Evolutionary conservation across 1,140 invertebrate species (phyloP).

Genomic region (Drosophila ercepeae): DNA sequence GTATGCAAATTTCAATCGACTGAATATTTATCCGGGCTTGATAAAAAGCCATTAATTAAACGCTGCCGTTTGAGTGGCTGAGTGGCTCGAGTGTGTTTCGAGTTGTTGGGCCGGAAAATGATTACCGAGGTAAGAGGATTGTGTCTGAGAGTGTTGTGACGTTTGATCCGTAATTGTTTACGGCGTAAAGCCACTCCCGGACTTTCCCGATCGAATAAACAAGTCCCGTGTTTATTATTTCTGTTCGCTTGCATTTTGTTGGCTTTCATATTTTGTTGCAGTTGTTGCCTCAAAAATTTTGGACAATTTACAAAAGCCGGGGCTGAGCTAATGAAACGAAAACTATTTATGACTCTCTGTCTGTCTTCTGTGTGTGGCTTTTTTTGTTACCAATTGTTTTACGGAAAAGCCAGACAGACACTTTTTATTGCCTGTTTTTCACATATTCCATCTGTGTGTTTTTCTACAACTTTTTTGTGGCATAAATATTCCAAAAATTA

Average conservation of each 20-base stretch:
- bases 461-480: conserved; percentile 25
- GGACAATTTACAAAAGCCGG: conserved; percentile 18
- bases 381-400: conserved; percentile 7
- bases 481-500: conserved; percentile 25
- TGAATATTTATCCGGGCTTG: conserved; percentile 54
- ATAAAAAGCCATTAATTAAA: conserved; percentile 71
- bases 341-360: conserved; percentile 62
- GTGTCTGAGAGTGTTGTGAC: conserved; percentile 33
- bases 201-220: conserved; percentile 40
- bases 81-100: conserved; percentile 37
- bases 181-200: conserved; percentile 20
- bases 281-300: conserved; percentile 12
- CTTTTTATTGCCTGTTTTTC: conserved; percentile 33
- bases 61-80: conserved; percentile 28
- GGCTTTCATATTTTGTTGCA: conserved; percentile 31
- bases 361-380: conserved; percentile 14
- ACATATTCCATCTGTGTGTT: conserved; percentile 29
- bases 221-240: conserved; percentile 49
- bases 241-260: conserved; percentile 19
- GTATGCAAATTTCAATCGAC: conserved; percentile 59
- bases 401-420: conserved; percentile 50
- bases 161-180: conserved; percentile 27
- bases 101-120: conserved; percentile 35
- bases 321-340: conserved; percentile 54
- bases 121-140: conserved; percentile 46